Evolutionary conservation across 1,140 invertebrate genomes (phyloP), one percentile per base, ranked within the genome.

Genomic region (Hycleus phaleratus): DNA sequence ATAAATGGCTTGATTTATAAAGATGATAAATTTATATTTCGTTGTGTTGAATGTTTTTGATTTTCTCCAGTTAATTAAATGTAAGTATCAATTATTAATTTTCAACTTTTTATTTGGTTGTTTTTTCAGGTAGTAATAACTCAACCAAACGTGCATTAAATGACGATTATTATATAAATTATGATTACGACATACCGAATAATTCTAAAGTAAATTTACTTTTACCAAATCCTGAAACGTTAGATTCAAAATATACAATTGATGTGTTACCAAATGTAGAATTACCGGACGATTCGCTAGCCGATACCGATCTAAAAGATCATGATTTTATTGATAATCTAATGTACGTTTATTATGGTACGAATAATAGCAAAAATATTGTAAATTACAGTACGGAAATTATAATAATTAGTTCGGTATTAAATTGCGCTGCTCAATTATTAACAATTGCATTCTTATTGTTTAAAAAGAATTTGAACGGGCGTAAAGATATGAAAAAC

Each of bases 301-400:
- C 71, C 2, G 72, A 74, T 65, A 61, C 66, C 1, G 77, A 78
- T 61, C 63, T 78, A 10, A 70, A 73, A 59, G 76, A 78, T 59
- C 78, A 78, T 60, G 76, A 79, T 63, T 73, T 77, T 46, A 81
- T 81, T 49, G 79, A 81, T 64, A 78, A 76, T 58, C 74, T 81
- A 48, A 80, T 80, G 78, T 81, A 80, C 58, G 77, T 81, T 18
- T 80, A 81, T 64, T 81, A 79, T 67, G 79, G 78, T 42, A 69
- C 73, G 10, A 65, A 71, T 39, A 68, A 67, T 18, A 42, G 52
- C 8, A 68, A 70, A 46, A 67, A 63, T 60, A 59, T 58, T 7
- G 69, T 67, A 26, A 71, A 60, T 52, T 70, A 73, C 44, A 72
- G 73, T 25, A 62, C 71, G 52, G 69, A 72, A 61, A 72, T 75